Percentiles rank a stretch among this genome's conserved stretches.
These are phyloP conservation scores for Falco concolor DNA, from an alignment of 2,797 vertebrate genomes.

Conservation along the genomic window DNA sequence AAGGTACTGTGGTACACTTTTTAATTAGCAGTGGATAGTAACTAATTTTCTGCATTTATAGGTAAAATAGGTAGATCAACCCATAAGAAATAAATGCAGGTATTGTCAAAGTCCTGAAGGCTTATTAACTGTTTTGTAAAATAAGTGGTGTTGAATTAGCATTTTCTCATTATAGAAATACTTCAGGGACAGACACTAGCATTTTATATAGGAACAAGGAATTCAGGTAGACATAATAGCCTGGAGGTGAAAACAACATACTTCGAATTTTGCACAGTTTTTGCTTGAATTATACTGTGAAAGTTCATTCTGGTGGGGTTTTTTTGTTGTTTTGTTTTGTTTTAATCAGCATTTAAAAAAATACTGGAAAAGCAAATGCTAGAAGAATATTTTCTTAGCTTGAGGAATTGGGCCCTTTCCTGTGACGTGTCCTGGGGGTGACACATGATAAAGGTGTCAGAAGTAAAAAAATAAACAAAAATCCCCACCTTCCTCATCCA, in stretches of 20 bases:
- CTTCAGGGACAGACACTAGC: not conserved
- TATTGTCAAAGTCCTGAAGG: conserved; percentile 50
- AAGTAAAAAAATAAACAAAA: not conserved
- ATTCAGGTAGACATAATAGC: not conserved
- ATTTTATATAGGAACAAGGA: not conserved
- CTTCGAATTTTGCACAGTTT: not conserved
- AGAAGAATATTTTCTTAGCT: not conserved
- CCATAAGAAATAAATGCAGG: conserved; percentile 60
- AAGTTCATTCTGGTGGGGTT: not conserved
- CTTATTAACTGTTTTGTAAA: not conserved
- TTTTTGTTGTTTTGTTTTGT: not conserved
- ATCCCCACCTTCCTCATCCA: not conserved
- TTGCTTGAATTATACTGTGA: not conserved
- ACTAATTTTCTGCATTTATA: conserved; percentile 17
- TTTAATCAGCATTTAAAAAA: not conserved
- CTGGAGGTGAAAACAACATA: not conserved
- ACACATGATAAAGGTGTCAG: not conserved
- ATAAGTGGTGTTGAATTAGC: not conserved
- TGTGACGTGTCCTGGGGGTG: not conserved
- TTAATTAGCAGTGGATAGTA: conserved; percentile 4
- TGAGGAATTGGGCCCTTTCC: not conserved
- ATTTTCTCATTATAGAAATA: not conserved
- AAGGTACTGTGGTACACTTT: conserved; percentile 42
- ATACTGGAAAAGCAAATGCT: not conserved
- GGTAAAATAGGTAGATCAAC: conserved; percentile 59